Conservation (phyloP, 2,113 vertebrate species). For the Oreochromis niloticus region DNA sequence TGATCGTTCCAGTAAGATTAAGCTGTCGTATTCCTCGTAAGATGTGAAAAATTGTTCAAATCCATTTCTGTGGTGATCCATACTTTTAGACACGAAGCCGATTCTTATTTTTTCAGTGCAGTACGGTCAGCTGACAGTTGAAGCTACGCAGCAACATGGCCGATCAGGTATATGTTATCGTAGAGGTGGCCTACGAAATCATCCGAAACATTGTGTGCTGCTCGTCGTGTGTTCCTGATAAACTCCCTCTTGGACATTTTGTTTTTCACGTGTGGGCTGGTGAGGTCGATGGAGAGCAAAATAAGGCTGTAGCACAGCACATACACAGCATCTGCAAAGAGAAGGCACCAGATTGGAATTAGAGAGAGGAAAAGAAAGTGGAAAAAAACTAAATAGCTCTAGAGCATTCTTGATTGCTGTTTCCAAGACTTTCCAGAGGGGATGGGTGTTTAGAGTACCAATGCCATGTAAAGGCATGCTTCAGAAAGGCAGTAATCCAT, state of each 20-base stretch:
- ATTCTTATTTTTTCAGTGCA: slow-evolving; percentile 30
- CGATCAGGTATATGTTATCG: slow-evolving; percentile 99
- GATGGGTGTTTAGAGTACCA: background rate
- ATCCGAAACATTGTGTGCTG: slow-evolving; percentile 95
- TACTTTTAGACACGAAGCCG: background rate
- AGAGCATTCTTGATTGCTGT: background rate
- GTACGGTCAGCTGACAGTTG: background rate
- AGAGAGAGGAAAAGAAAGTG: background rate
- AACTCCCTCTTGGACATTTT: slow-evolving; percentile 99
- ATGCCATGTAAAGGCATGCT: background rate
- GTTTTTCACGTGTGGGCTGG: slow-evolving; percentile 97
- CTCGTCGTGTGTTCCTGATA: slow-evolving; percentile 93
- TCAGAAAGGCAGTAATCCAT: background rate
- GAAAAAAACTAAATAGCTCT: background rate
- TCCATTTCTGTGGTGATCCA: background rate
- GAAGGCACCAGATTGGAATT: background rate
- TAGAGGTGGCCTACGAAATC: slow-evolving; percentile 99
- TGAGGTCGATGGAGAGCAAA: slow-evolving; percentile 96
- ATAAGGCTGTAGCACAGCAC: slow-evolving; percentile 98
- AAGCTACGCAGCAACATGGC: slow-evolving; percentile 91
- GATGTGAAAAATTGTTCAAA: background rate
- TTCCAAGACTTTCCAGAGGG: background rate
- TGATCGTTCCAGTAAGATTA: background rate
- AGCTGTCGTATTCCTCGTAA: background rate
- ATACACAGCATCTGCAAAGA: slow-evolving; percentile 87